These are phyloP conservation scores for Chrysopa pallens DNA, from an alignment of 1,140 invertebrate species.

Conservation along the genomic window DNA sequence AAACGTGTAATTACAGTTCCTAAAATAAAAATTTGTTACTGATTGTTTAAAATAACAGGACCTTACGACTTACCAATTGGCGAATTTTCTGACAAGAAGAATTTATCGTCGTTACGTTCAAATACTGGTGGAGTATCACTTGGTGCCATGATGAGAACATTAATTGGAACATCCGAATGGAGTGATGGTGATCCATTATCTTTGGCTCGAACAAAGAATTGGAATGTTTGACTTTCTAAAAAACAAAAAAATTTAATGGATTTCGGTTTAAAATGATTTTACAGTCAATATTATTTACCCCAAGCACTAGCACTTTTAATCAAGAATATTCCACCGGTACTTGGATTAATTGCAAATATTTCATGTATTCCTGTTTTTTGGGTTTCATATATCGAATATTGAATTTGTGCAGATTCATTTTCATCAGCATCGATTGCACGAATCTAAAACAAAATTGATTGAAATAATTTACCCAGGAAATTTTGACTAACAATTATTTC, in stretches of 20 bases:
- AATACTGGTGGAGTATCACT: slow-evolving; percentile 53
- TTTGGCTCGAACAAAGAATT: slow-evolving; percentile 74
- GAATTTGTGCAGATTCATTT: slow-evolving; percentile 42
- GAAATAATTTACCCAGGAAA: too few species aligned
- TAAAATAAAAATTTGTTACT: slow-evolving; percentile 3
- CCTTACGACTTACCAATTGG: slow-evolving; percentile 26
- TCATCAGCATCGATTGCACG: slow-evolving; percentile 52
- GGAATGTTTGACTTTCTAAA: slow-evolving; percentile 60
- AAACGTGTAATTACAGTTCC: slow-evolving; percentile 43
- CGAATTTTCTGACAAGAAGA: slow-evolving; percentile 65
- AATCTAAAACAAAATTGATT: slow-evolving; percentile 21
- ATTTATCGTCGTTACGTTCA: slow-evolving; percentile 47
- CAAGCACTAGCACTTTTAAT: slow-evolving; percentile 33
- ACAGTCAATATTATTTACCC: slow-evolving; percentile 22
- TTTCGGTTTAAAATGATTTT: background rate
- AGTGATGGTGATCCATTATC: slow-evolving; percentile 52
- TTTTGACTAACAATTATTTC: slow-evolving; percentile 1
- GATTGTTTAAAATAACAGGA: too few species aligned
- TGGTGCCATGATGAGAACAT: slow-evolving; percentile 52
- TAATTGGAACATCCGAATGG: slow-evolving; percentile 61
- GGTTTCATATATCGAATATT: slow-evolving; percentile 54
- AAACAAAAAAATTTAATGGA: slow-evolving; percentile 1
- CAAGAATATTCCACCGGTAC: slow-evolving; percentile 48
- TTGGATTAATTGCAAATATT: slow-evolving; percentile 44
- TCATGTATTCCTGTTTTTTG: slow-evolving; percentile 35